Conservation (phyloP, 2,888 invertebrate species). For the Poecilus cupreus region DNA sequence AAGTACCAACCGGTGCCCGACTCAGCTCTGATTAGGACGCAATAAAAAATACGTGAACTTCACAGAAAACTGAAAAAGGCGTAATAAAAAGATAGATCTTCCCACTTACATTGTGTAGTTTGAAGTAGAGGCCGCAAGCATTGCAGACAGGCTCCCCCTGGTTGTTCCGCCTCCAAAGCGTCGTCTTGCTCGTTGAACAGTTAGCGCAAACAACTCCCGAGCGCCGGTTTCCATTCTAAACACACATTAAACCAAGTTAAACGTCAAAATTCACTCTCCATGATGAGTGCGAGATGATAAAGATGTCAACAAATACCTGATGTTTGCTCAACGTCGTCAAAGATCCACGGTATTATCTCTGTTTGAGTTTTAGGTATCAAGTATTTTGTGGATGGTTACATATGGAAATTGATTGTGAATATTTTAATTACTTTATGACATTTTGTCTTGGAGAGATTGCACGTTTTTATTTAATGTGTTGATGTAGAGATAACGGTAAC, state of each 20-base stretch:
- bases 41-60: background rate
- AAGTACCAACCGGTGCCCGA: background rate
- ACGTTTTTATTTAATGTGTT: background rate
- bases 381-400: background rate
- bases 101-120: slow-evolving; percentile 84
- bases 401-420: background rate
- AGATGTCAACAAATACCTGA: slow-evolving; percentile 24
- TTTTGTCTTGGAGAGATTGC: background rate
- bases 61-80: background rate
- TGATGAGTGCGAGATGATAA: slow-evolving; percentile 1
- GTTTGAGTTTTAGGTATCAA: background rate
- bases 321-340: slow-evolving; percentile 8
- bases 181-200: slow-evolving; percentile 96
- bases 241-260: slow-evolving; percentile 62
- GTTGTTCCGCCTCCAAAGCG: slow-evolving; percentile 97
- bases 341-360: slow-evolving; percentile 1
- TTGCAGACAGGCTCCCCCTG: slow-evolving; percentile 99
- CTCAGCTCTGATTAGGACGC: too few species aligned
- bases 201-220: slow-evolving; percentile 94
- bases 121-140: slow-evolving; percentile 93
- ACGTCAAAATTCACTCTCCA: background rate
- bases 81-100: background rate
- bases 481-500: background rate
- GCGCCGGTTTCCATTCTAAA: slow-evolving; percentile 78
- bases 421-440: too few species aligned